These are phyloP conservation scores for Gorsachius magnificus DNA, from an alignment of 2,797 vertebrate genomes.

Conservation along the genomic window DNA sequence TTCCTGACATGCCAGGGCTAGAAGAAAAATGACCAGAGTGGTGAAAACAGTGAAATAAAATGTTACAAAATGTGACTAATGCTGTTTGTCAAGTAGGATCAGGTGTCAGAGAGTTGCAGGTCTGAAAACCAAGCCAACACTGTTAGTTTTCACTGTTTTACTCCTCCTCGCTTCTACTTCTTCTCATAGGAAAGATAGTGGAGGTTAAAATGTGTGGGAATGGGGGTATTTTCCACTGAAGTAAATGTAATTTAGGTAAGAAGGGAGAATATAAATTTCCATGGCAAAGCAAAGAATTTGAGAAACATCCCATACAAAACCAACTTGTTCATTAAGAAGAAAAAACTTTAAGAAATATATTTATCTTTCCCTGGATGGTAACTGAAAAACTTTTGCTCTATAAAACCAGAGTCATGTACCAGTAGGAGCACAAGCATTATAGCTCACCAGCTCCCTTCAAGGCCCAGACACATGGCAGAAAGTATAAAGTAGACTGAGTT, in stretches of 20 bases:
- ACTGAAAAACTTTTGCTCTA: background rate
- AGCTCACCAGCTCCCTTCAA: background rate
- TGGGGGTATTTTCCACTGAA: background rate
- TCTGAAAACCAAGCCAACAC: background rate
- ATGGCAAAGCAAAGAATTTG: background rate
- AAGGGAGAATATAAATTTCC: background rate
- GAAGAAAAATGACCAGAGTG: background rate
- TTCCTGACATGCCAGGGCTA: background rate
- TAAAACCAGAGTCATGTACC: background rate
- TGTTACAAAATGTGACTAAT: background rate
- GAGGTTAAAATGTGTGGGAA: background rate
- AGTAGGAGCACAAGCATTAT: background rate
- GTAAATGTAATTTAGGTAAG: background rate
- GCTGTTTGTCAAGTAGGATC: background rate
- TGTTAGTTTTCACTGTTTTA: background rate
- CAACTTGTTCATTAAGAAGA: background rate
- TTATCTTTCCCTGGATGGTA: background rate
- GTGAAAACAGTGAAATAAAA: background rate
- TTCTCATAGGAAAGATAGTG: background rate
- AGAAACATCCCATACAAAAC: background rate
- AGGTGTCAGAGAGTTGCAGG: background rate
- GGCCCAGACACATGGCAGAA: background rate
- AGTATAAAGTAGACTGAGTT: background rate
- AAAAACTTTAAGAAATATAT: background rate
- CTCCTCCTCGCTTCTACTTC: background rate